These are phyloP conservation scores for Caenorhabditis imperialis DNA, from an alignment of 2,888 invertebrate genomes.

Conservation along the genomic window DNA sequence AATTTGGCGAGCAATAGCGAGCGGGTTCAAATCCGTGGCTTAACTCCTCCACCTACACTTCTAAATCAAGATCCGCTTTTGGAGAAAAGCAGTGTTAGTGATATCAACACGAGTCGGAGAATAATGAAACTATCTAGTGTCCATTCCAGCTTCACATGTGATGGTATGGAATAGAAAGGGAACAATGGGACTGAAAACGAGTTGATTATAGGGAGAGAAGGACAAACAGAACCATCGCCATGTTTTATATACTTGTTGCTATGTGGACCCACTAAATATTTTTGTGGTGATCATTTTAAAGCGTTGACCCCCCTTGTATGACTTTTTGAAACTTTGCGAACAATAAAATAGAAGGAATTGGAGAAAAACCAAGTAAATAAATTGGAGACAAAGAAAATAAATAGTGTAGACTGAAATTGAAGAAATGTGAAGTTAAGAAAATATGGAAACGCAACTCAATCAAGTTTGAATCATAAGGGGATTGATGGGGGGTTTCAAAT, in stretches of 20 bases:
- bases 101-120: not conserved
- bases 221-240: conserved; percentile 44
- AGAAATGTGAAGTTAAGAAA: conserved; percentile 11
- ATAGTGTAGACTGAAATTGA: no score
- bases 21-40: conserved; percentile 28
- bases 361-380: conserved; percentile 20
- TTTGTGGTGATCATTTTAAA: conserved; percentile 30
- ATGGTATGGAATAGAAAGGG: conserved; percentile 26
- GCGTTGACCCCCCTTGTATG: conserved; percentile 5
- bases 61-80: conserved; percentile 11
- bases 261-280: conserved; percentile 16
- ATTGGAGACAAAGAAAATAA: conserved; percentile 18
- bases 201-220: conserved; percentile 31
- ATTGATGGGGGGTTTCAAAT: not conserved
- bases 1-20: no score
- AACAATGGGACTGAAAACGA: conserved; percentile 49
- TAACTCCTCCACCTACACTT: conserved; percentile 42
- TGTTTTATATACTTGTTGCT: conserved; percentile 53
- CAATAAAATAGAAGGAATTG: conserved; percentile 14
- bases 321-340: conserved; percentile 22
- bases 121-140: conserved; percentile 38
- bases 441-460: conserved; percentile 14
- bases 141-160: conserved; percentile 39
- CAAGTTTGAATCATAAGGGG: conserved; percentile 17
- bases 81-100: not conserved